These are phyloP conservation scores for Synergus laeviventris DNA, from an alignment of 2,888 invertebrate genomes.

Conservation along the genomic window DNA sequence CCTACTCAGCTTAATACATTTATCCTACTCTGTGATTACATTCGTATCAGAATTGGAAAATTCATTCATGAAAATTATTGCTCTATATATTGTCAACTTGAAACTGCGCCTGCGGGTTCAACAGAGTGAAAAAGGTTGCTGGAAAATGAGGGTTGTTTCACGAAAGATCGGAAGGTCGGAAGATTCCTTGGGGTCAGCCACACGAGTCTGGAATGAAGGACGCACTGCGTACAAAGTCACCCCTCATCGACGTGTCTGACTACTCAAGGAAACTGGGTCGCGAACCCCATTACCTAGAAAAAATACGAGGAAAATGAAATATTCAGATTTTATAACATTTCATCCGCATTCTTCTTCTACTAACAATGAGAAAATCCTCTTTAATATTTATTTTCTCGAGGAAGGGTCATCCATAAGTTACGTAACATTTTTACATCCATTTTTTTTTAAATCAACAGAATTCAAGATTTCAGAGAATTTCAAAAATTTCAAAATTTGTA, in stretches of 20 bases:
- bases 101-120: background rate
- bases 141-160: slow-evolving; percentile 17
- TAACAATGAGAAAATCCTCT: background rate
- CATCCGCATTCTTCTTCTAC: background rate
- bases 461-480: too few species aligned
- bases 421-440: too few species aligned
- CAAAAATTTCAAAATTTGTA: too few species aligned
- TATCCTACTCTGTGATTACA: background rate
- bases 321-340: background rate
- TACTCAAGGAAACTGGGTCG: slow-evolving; percentile 66
- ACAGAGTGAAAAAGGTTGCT: slow-evolving; percentile 8
- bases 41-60: background rate
- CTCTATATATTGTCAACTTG: background rate
- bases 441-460: too few species aligned
- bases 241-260: slow-evolving; percentile 62
- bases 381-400: background rate
- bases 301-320: slow-evolving; percentile 29
- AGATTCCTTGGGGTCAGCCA: slow-evolving; percentile 43
- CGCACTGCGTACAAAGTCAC: slow-evolving; percentile 67
- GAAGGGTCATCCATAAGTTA: too few species aligned
- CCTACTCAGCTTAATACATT: too few species aligned
- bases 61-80: background rate
- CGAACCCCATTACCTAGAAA: slow-evolving; percentile 41
- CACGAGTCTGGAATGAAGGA: slow-evolving; percentile 55
- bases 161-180: slow-evolving; percentile 6